Conservation (phyloP, 2,888 invertebrate species). For the Salticus scenicus region DNA sequence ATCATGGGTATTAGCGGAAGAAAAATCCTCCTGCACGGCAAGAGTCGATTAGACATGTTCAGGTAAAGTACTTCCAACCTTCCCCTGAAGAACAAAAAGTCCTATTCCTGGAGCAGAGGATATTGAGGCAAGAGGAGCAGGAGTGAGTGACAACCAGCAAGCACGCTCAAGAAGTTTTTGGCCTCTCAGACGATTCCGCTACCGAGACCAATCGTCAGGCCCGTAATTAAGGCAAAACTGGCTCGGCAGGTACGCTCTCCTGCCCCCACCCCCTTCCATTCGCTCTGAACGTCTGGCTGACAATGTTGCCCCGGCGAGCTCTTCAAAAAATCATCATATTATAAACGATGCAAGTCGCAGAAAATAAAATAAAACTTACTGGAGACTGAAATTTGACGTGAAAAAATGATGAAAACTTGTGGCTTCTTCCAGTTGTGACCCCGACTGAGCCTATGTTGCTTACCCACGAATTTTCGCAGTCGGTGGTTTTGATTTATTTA, state of each 20-base stretch:
- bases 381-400: constrained; percentile 11
- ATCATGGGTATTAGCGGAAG: background rate
- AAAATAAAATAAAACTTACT: constrained; percentile 21
- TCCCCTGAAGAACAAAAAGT: background rate
- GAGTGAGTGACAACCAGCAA: constrained; percentile 52
- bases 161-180: constrained; percentile 46
- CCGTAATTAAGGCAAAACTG: constrained; percentile 62
- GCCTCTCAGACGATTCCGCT: constrained; percentile 44
- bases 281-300: constrained; percentile 19
- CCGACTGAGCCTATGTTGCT: constrained; percentile 30
- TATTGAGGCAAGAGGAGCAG: constrained; percentile 14
- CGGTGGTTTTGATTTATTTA: constrained; percentile 1
- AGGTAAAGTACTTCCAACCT: background rate
- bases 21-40: background rate
- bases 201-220: constrained; percentile 56
- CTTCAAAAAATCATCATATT: constrained; percentile 57
- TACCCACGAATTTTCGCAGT: constrained; percentile 44
- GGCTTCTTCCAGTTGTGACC: constrained; percentile 6
- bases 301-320: constrained; percentile 32
- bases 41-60: background rate
- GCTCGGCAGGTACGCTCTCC: constrained; percentile 42
- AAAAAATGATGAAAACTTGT: constrained; percentile 15
- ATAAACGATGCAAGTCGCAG: constrained; percentile 43
- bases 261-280: background rate
- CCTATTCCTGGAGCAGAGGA: constrained; percentile 35